Evolutionary conservation across 1,140 invertebrate species (phyloP).

Genomic region (Tachypleus tridentatus): DNA sequence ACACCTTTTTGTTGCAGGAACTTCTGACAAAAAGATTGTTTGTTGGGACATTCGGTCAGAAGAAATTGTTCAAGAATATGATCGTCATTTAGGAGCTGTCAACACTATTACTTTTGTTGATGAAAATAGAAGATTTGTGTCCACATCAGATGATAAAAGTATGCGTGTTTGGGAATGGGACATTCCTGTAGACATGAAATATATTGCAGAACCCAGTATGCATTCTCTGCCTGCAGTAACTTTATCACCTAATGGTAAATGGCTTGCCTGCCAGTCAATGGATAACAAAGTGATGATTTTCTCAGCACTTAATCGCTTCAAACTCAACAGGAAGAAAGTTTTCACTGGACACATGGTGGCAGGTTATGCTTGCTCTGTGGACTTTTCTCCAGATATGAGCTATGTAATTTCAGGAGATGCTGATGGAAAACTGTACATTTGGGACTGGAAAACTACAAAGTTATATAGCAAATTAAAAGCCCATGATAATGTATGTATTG

Average conservation of each 20-base stretch:
- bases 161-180: slow-evolving; percentile 99
- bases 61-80: slow-evolving; percentile 97
- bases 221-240: slow-evolving; percentile 98
- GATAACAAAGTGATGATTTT: slow-evolving; percentile 99
- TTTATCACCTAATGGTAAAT: slow-evolving; percentile 91
- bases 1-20: slow-evolving; percentile 94
- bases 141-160: slow-evolving; percentile 98
- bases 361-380: slow-evolving; percentile 92
- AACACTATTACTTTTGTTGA: slow-evolving; percentile 99
- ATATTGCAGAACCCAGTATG: slow-evolving; percentile 99
- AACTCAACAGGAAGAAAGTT: slow-evolving; percentile 93
- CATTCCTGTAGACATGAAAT: slow-evolving; percentile 99
- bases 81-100: slow-evolving; percentile 94
- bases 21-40: slow-evolving; percentile 98
- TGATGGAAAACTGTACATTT: slow-evolving; percentile 96
- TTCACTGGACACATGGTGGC: slow-evolving; percentile 99
- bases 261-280: slow-evolving; percentile 98
- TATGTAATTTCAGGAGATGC: slow-evolving; percentile 98
- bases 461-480: slow-evolving; percentile 96
- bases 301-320: slow-evolving; percentile 91
- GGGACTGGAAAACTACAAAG: slow-evolving; percentile 99
- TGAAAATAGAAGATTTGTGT: slow-evolving; percentile 93
- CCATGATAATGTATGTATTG: slow-evolving; percentile 94
- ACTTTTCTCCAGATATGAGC: slow-evolving; percentile 99
- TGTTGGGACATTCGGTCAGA: slow-evolving; percentile 93